Base-by-base conservation (phyloP, 2,113 vertebrate species). In the Lota lota region DNA sequence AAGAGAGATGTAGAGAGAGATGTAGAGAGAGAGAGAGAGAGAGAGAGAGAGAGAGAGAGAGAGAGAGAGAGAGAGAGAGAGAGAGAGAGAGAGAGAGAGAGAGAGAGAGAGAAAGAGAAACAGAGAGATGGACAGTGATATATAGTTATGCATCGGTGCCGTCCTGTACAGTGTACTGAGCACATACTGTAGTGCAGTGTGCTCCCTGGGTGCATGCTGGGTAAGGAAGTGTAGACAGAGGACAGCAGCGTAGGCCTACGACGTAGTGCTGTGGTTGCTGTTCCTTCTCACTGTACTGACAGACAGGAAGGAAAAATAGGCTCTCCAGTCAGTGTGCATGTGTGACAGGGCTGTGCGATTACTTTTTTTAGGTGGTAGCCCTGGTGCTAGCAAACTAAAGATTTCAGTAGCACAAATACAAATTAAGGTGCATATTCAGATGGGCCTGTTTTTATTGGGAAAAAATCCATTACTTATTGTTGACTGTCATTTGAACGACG, bases 211-310 rank as follows among this genome's bases (percentile, higher is more conserved):
- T 67, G 84, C 64, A 75, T 24, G 59, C 47, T 16, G 66, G 77
- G 78, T 75, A 66, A 78, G 69, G 79, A 79, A 83, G 84, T 81
- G 85, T 80, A 81, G 73, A 77, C 59, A 71, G 76, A 85, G 82
- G 82, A 88, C 77, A 82, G 80, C 74, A 66, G 63, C 17, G 56
- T 79, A 72, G 79, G 80, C 73, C 19, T 61, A 78, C 73, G 68
- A 75, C 83, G 78, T 76, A 79, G 15, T 54, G 53, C 53, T 17
- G 53, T 17, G 15, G 53, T n/a, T 54, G 15, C 53, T 54, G 15
- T 54, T 54, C 36, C 36, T 40, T 1, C 36, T 40, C 36, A 40
- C 36, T 40, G 3, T 40, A 40, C 36, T 40, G 36, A 40, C 36
- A 40, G 36, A 10, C 36, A 11, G 36, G 36, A 11, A 40, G 36